A percentile compares a stretch with the other conserved stretches of the same genome.
Conservation (phyloP, 2,113 vertebrate genomes). For the Pachycephala philippinensis region DNA sequence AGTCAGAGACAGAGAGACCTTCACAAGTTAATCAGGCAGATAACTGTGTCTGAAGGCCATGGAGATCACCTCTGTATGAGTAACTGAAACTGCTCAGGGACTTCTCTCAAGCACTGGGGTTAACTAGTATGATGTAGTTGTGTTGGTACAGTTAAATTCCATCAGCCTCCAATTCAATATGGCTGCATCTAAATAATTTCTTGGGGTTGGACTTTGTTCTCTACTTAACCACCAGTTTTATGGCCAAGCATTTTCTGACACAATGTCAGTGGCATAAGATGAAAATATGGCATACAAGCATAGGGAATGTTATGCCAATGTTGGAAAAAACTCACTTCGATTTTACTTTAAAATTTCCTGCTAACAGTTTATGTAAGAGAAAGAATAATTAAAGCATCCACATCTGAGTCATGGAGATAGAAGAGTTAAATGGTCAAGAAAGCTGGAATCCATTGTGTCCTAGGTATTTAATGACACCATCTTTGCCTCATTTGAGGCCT, state of each 20-base stretch:
- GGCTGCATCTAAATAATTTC: neutral
- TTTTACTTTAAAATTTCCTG: neutral
- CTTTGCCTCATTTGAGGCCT: neutral
- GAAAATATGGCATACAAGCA: neutral
- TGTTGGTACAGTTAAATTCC: neutral
- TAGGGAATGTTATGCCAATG: neutral
- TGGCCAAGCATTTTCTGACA: neutral
- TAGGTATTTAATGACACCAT: neutral
- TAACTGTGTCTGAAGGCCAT: neutral
- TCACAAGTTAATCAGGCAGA: neutral
- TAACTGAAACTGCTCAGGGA: neutral
- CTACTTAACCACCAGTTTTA: neutral
- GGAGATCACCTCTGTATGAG: neutral
- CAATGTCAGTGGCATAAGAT: neutral
- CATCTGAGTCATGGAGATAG: neutral
- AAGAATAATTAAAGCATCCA: neutral
- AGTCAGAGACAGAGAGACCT: neutral
- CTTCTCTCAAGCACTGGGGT: neutral
- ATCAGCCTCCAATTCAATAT: neutral
- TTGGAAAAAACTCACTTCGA: neutral
- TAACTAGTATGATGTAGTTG: neutral
- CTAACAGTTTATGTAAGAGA: neutral
- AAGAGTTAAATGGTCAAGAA: neutral
- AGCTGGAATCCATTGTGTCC: neutral
- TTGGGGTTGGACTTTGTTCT: neutral